Percentiles rank a stretch among this genome's conserved stretches.
Evolutionary conservation across 1,140 invertebrate genomes (phyloP).

Genomic region (Drosophila kepulauana): DNA sequence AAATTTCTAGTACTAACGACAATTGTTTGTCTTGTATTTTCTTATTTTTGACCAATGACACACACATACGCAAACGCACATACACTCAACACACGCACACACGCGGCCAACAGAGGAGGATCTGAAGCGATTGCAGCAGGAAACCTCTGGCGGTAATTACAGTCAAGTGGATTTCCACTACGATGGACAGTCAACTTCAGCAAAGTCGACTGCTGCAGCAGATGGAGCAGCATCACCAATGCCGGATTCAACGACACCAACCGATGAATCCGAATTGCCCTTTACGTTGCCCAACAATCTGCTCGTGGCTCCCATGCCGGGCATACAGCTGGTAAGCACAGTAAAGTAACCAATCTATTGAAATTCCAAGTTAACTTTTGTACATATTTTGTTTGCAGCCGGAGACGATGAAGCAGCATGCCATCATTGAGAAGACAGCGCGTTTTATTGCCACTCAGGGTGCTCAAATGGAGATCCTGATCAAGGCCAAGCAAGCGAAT

Average conservation of each 20-base stretch:
- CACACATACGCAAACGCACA: conserved; percentile 75
- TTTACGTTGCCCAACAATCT: conserved; percentile 90
- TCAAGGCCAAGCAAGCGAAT: conserved; percentile 97
- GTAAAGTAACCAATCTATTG: not conserved
- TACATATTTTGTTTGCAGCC: conserved; percentile 88
- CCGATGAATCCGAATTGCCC: conserved; percentile 88
- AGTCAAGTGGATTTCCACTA: conserved; percentile 94
- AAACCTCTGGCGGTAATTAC: conserved; percentile 86
- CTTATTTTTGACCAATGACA: conserved; percentile 59
- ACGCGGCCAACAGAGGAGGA: conserved; percentile 91
- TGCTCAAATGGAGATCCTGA: conserved; percentile 98
- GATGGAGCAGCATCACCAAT: conserved; percentile 41
- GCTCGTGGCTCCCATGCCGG: conserved; percentile 88
- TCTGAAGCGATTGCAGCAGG: conserved; percentile 92
- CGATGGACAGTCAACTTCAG: conserved; percentile 84
- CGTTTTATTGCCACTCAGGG: conserved; percentile 97
- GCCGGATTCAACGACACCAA: conserved; percentile 52
- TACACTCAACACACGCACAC: conserved; percentile 75
- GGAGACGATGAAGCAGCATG: conserved; percentile 95
- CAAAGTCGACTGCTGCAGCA: not conserved
- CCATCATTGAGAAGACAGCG: conserved; percentile 98
- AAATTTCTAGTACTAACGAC: conserved; percentile 46
- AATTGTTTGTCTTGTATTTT: conserved; percentile 55
- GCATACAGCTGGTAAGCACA: conserved; percentile 89
- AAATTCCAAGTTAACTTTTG: not conserved